Percentiles rank a stretch among this genome's conserved stretches.
These are phyloP conservation scores for Pogonognathellus flavescens DNA, from an alignment of 1,140 invertebrate genomes.

Conservation along the genomic window DNA sequence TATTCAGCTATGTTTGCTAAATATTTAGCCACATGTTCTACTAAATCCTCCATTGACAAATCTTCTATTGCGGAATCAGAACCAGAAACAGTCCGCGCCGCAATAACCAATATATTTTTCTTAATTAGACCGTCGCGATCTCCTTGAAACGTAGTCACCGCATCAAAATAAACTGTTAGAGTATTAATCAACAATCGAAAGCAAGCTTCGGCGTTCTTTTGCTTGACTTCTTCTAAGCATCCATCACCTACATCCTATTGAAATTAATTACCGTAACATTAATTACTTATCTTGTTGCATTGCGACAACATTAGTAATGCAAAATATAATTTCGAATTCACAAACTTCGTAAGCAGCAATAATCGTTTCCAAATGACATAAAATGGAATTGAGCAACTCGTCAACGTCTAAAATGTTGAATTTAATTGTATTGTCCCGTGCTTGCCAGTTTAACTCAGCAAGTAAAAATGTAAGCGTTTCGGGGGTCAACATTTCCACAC, in stretches of 20 bases:
- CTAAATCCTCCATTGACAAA: background rate
- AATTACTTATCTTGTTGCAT: background rate
- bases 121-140: background rate
- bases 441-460: conserved; percentile 55
- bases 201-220: conserved; percentile 52
- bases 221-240: background rate
- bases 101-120: background rate
- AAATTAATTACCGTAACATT: background rate
- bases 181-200: conserved; percentile 54
- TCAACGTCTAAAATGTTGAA: conserved; percentile 51
- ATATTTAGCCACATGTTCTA: conserved; percentile 21
- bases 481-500: conserved; percentile 36
- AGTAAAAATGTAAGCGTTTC: conserved; percentile 60
- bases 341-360: conserved; percentile 44
- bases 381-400: conserved; percentile 52
- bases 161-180: conserved; percentile 56
- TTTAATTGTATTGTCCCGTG: conserved; percentile 15
- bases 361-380: conserved; percentile 55
- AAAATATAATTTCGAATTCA: background rate
- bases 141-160: conserved; percentile 6
- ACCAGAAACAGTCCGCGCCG: background rate
- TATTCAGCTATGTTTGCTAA: conserved; percentile 6
- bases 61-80: background rate
- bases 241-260: background rate
- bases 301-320: too few species aligned